Conservation (phyloP, 2,797 vertebrate genomes). For the Acanthurus leucopareius region DNA sequence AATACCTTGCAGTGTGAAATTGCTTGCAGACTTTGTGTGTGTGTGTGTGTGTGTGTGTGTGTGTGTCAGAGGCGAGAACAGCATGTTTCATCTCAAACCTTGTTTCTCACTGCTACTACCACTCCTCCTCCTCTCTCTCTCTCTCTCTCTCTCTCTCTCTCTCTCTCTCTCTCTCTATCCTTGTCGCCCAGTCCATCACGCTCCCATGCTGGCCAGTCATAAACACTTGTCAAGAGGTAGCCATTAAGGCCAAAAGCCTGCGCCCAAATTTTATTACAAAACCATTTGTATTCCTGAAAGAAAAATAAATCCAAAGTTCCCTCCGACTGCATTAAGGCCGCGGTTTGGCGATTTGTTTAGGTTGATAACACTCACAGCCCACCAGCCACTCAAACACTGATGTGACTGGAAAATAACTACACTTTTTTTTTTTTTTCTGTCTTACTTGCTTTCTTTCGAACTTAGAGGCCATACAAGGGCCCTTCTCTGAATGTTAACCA, state of each 20-base stretch:
- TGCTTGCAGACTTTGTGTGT: conserved; percentile 89
- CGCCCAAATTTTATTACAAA: conserved; percentile 95
- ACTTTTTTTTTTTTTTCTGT: conserved; percentile 80
- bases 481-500: conserved; percentile 89
- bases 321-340: conserved; percentile 93
- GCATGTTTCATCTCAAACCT: conserved; percentile 92
- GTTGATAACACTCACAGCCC: conserved; percentile 96
- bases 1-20: conserved; percentile 89
- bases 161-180: conserved; percentile 29
- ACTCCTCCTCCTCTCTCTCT: conserved; percentile 52
- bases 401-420: conserved; percentile 71
- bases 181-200: conserved; percentile 30
- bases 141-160: conserved; percentile 26
- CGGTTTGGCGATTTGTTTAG: conserved; percentile 87
- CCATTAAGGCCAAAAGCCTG: conserved; percentile 93
- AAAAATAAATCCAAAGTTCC: conserved; percentile 96
- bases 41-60: conserved; percentile 21
- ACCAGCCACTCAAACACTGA: conserved; percentile 58
- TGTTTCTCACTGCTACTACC: conserved; percentile 68
- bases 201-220: conserved; percentile 86
- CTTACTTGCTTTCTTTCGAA: conserved; percentile 71
- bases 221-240: conserved; percentile 95
- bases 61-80: conserved; percentile 73
- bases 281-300: conserved; percentile 98
- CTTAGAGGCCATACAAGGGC: conserved; percentile 89